Evolutionary conservation across 2,888 invertebrate genomes (phyloP), one percentile per base, ranked within the genome.

Genomic region (Atrina japonica): DNA sequence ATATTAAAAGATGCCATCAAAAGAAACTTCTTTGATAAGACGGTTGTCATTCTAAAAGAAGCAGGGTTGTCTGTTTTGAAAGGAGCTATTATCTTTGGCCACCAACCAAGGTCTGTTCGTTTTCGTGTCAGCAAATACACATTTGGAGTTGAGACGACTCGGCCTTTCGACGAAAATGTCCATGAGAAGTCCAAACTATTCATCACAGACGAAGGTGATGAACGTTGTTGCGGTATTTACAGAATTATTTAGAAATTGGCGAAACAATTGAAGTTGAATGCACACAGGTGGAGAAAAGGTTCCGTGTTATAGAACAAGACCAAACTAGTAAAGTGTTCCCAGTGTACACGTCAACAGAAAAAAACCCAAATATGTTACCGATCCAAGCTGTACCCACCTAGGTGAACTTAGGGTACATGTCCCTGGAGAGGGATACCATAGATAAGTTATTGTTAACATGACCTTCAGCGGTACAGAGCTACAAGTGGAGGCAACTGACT

Each of bases 71-170:
- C 73, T 2, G 78, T 80, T 9, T 41, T 80, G 18, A 77, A 75
- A 58, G 80, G 80, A 21, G 77, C 77, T 14, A 76, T 73, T 7
- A 71, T 76, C 29, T 79, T 71, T 56, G 78, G 78, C 1, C 75
- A 76, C 35, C 50, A 55, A n/a, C 78, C 75, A 3, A 35, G 55
- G 1, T 47, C 64, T 7, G 73, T 78, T 11, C 71, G 64, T 9
- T 65, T 70, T 11, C 56, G 78, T n/a, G 66, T 71, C 3, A 64
- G 75, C n/a, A 79, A 74, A 40, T 76, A 76, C 52, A 79, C 78
- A 0, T 79, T 75, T 35, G 78, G 78, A n/a, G 66, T 76, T 6
- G 65, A 71, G 11, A 73, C 68, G 43, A 66, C 70, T 0, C 66
- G 68, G 2, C 53, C 68, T 1, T 78, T 77, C 49, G 70, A 79